Evolutionary conservation across 92 coral and sea anemone genomes (phyloP).

Genomic region (Blastomussa wellsi): DNA sequence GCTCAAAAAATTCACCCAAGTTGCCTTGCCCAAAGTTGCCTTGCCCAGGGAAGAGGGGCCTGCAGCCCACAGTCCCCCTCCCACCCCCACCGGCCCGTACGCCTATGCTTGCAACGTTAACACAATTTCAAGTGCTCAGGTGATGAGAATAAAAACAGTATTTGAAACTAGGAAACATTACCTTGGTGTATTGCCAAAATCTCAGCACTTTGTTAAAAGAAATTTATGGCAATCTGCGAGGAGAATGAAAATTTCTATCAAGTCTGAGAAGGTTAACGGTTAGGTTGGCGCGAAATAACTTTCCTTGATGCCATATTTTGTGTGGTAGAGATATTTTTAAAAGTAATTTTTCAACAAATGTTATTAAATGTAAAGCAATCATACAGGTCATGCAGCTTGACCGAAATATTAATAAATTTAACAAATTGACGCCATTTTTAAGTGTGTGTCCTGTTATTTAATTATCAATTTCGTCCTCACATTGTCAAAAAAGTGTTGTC

Average conservation of each 20-base stretch:
- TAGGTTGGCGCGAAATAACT: not conserved
- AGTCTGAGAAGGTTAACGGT: not conserved
- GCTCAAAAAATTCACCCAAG: no score
- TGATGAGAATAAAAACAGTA: no score
- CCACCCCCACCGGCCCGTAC: no score
- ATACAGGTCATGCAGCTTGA: not conserved
- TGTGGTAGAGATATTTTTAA: not conserved
- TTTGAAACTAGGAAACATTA: no score
- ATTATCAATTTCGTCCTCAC: no score
- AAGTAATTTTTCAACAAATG: not conserved
- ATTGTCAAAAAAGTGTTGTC: no score
- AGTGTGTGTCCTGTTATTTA: no score
- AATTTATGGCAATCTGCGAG: not conserved
- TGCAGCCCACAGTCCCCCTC: no score
- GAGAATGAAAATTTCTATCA: not conserved
- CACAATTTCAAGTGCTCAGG: not conserved
- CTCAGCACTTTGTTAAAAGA: not conserved
- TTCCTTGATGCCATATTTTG: not conserved
- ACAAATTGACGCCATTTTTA: no score
- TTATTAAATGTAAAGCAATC: not conserved
- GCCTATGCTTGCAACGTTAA: not conserved
- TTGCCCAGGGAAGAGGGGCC: no score
- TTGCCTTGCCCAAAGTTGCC: no score
- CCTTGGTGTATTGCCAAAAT: not conserved
- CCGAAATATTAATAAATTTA: not conserved